Evolutionary conservation across 2,888 invertebrate genomes (phyloP).

Genomic region (Agrotis segetum): DNA sequence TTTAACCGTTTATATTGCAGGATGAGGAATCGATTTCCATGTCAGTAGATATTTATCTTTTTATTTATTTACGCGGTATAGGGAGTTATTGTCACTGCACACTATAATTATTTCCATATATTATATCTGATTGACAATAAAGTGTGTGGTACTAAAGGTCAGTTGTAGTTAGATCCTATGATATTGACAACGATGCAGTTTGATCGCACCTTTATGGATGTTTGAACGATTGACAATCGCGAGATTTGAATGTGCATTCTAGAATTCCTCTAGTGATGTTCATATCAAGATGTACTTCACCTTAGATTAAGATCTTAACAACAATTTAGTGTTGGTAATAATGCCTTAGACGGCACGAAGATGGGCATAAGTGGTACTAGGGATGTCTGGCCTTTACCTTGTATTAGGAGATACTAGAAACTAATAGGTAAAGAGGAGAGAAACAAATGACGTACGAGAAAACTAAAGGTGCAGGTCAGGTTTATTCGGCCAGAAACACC

Average conservation of each 20-base stretch:
- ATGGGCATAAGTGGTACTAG: not conserved
- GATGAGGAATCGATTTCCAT: slow-evolving; percentile 41
- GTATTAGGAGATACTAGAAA: not conserved
- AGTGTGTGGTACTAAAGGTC: slow-evolving; percentile 41
- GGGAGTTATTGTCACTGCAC: slow-evolving; percentile 43
- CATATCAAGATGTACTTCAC: slow-evolving; percentile 31
- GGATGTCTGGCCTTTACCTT: not conserved
- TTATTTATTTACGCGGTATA: slow-evolving; percentile 38
- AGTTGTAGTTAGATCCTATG: slow-evolving; percentile 30
- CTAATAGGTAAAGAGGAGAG: not conserved
- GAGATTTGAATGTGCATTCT: slow-evolving; percentile 30
- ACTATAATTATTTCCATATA: slow-evolving; percentile 41
- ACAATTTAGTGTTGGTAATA: slow-evolving; percentile 11
- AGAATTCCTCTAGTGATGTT: slow-evolving; percentile 12
- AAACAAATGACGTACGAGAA: not conserved
- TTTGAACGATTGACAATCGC: slow-evolving; percentile 18
- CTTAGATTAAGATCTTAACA: slow-evolving; percentile 15
- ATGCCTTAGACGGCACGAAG: not conserved
- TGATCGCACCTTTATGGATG: slow-evolving; percentile 27
- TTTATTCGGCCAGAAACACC: not conserved
- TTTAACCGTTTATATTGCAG: slow-evolving; percentile 28
- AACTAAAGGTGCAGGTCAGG: not conserved
- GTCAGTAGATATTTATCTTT: slow-evolving; percentile 42
- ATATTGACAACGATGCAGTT: slow-evolving; percentile 26
- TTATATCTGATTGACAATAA: slow-evolving; percentile 51